Evolutionary conservation across 2,113 vertebrate genomes (phyloP).

Genomic region (Tragelaphus buxtoni): DNA sequence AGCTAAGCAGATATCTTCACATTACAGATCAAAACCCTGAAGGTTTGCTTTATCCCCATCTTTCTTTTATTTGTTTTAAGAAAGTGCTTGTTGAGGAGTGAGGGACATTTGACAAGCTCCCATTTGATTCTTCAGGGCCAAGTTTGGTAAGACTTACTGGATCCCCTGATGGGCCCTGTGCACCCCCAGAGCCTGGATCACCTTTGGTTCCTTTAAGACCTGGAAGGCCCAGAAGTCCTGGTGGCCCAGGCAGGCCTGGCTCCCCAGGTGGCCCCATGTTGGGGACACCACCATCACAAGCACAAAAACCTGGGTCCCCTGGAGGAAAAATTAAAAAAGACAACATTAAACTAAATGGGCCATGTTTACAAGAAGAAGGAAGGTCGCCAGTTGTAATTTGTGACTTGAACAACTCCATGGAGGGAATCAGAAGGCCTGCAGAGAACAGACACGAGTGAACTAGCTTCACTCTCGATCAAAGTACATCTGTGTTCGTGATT

Average conservation of each 20-base stretch:
- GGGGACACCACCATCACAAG: constrained; percentile 82
- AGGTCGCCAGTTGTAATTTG: not conserved
- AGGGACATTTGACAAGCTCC: not conserved
- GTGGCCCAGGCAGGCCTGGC: constrained; percentile 79
- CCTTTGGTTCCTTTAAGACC: constrained; percentile 86
- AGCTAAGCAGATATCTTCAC: not conserved
- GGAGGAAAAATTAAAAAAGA: constrained; percentile 19
- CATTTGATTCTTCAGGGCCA: not conserved
- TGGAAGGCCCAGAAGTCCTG: constrained; percentile 76
- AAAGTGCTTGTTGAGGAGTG: not conserved
- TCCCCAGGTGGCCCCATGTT: constrained; percentile 78
- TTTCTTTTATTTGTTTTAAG: constrained; percentile 15
- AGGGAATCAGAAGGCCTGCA: not conserved
- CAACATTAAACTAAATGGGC: not conserved
- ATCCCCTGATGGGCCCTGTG: constrained; percentile 79
- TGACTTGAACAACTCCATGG: not conserved
- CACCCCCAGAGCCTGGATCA: constrained; percentile 83
- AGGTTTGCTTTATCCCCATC: not conserved
- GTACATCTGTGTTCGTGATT: not conserved
- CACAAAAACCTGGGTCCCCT: constrained; percentile 91
- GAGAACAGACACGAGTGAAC: not conserved
- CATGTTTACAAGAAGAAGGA: not conserved
- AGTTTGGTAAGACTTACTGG: constrained; percentile 75
- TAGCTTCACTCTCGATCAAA: not conserved
- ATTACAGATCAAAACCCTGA: not conserved